phyloP scores from a whole-genome alignment of 37 sponge, comb jelly and placozoan genomes.

The Amphimedon queenslandica region DNA sequence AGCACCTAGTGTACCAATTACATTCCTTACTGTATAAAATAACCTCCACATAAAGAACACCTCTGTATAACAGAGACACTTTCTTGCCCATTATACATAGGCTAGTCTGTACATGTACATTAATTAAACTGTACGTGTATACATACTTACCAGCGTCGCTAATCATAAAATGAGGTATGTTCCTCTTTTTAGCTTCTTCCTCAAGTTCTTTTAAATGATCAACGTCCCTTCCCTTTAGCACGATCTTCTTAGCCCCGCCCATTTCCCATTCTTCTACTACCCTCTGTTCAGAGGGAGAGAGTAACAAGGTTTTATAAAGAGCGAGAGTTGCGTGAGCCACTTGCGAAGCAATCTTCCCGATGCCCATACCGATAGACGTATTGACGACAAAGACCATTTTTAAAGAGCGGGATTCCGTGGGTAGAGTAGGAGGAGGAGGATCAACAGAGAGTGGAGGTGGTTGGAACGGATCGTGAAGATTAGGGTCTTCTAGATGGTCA shows the following conservation, averaged over 20 bases:
- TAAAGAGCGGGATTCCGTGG: neutral
- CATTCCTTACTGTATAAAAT: too few relatives aligned
- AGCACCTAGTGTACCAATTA: too few relatives aligned
- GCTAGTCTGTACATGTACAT: too few relatives aligned
- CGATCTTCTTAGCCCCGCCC: conserved; percentile 57
- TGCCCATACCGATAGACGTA: conserved; percentile 62
- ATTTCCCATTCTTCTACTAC: conserved; percentile 44
- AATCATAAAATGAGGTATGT: conserved; percentile 38
- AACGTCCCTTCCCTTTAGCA: conserved; percentile 46
- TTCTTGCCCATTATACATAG: too few relatives aligned
- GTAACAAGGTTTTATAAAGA: conserved; percentile 36
- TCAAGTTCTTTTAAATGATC: conserved; percentile 40
- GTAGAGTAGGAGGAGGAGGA: neutral
- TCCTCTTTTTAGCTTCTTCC: conserved; percentile 18
- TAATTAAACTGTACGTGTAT: too few relatives aligned
- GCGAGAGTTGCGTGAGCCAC: conserved; percentile 81
- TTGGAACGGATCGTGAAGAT: conserved; percentile 54
- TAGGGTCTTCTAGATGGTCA: conserved; percentile 63
- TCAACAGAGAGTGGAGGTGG: conserved; percentile 15
- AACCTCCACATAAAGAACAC: too few relatives aligned
- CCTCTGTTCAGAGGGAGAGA: neutral
- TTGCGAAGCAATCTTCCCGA: conserved; percentile 81
- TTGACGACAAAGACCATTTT: conserved; percentile 88
- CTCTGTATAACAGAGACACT: too few relatives aligned
- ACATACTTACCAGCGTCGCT: conserved; percentile 58